Conservation (phyloP, 2,888 invertebrate genomes). For the Idaea straminata region DNA sequence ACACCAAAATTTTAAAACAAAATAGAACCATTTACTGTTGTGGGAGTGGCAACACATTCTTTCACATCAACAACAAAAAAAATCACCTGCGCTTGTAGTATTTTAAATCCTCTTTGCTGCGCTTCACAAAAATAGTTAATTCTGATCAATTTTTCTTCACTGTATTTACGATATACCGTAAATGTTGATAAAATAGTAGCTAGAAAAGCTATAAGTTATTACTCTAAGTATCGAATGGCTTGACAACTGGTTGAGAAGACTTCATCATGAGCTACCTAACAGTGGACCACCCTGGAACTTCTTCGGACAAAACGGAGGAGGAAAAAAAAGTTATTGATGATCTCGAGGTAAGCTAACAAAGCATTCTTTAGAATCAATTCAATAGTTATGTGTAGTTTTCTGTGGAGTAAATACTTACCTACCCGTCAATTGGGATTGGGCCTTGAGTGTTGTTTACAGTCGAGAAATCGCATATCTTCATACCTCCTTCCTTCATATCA, state of each 20-base stretch:
- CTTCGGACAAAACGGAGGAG: slow-evolving; percentile 44
- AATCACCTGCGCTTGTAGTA: background rate
- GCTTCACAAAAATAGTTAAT: background rate
- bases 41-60: background rate
- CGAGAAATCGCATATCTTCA: too few species aligned
- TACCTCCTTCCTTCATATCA: too few species aligned
- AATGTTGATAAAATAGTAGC: background rate
- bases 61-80: background rate
- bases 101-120: too few species aligned
- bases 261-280: slow-evolving; percentile 56
- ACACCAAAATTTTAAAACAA: too few species aligned
- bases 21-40: background rate
- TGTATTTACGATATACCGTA: background rate
- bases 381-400: background rate
- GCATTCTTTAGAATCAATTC: background rate
- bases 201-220: background rate
- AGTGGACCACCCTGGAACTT: slow-evolving; percentile 48
- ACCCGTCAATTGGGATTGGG: background rate
- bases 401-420: background rate
- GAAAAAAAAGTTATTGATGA: slow-evolving; percentile 48
- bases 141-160: background rate
- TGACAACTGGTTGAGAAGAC: background rate
- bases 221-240: background rate
- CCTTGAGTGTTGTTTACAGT: too few species aligned
- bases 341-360: slow-evolving; percentile 53